These are phyloP conservation scores for Aradus depressus DNA, from an alignment of 2,888 invertebrate genomes.

Conservation along the genomic window DNA sequence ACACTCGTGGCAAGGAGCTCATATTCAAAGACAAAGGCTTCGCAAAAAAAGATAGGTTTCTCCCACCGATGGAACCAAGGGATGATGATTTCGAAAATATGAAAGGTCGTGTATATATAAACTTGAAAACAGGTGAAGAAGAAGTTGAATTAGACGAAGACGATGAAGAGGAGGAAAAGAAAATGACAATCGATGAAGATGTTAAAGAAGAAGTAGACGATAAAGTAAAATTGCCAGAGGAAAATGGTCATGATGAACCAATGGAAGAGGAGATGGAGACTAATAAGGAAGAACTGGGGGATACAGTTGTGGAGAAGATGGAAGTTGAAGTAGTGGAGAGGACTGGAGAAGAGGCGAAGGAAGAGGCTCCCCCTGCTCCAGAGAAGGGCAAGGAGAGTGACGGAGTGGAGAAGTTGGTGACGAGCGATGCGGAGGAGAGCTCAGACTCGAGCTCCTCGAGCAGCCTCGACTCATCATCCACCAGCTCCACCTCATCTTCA, in stretches of 20 bases:
- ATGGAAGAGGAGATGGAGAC: constrained; percentile 7
- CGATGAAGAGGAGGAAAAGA: no score
- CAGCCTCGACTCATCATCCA: no score
- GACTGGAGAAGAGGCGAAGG: not conserved
- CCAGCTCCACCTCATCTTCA: no score
- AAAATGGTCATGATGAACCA: not conserved
- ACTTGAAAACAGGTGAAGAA: constrained; percentile 28
- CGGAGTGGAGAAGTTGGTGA: no score
- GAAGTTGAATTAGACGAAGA: constrained; percentile 23
- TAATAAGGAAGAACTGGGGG: not conserved
- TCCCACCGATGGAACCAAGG: constrained; percentile 16
- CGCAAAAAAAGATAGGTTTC: constrained; percentile 24
- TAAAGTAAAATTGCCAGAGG: not conserved
- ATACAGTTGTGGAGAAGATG: constrained; percentile 5
- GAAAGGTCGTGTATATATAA: constrained; percentile 26
- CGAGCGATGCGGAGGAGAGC: no score
- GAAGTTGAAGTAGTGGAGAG: constrained; percentile 1
- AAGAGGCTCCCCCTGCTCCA: no score
- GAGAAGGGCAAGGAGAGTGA: no score
- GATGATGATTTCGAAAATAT: constrained; percentile 20
- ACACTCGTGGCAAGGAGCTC: constrained; percentile 29
- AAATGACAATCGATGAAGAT: no score
- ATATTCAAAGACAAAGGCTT: constrained; percentile 32
- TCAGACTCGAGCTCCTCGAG: no score
- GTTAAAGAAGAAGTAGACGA: constrained; percentile 3